Conservation (phyloP, 2,888 invertebrate genomes). For the Geotrupes spiniger region DNA sequence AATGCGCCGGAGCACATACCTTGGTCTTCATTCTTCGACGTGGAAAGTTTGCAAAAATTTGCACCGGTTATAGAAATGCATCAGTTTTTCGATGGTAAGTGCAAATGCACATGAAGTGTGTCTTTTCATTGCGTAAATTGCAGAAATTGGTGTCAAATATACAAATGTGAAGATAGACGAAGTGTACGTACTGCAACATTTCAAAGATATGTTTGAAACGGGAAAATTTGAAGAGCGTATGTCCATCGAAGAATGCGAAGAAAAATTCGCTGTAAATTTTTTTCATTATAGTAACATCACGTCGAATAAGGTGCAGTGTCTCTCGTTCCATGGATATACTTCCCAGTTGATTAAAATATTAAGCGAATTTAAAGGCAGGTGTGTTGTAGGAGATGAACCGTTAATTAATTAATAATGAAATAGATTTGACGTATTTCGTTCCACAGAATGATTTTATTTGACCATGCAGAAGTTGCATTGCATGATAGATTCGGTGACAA, state of each 20-base stretch:
- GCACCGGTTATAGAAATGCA: slow-evolving; percentile 85
- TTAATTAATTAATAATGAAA: too few species aligned
- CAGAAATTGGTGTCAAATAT: slow-evolving; percentile 51
- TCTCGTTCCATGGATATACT: slow-evolving; percentile 80
- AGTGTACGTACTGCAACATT: slow-evolving; percentile 81
- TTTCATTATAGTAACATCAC: slow-evolving; percentile 73
- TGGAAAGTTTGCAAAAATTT: slow-evolving; percentile 71
- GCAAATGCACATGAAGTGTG: neutral
- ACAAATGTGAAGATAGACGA: slow-evolving; percentile 62
- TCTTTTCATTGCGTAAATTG: slow-evolving; percentile 23
- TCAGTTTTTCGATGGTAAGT: slow-evolving; percentile 67
- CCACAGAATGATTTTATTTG: slow-evolving; percentile 56
- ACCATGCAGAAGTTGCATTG: slow-evolving; percentile 81
- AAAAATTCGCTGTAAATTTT: slow-evolving; percentile 56
- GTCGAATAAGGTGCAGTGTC: slow-evolving; percentile 65
- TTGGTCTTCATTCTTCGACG: slow-evolving; percentile 86
- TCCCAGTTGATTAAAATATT: slow-evolving; percentile 64
- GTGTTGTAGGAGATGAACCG: slow-evolving; percentile 24
- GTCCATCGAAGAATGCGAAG: slow-evolving; percentile 58
- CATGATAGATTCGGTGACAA: slow-evolving; percentile 84
- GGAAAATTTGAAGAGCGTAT: slow-evolving; percentile 82
- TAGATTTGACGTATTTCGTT: slow-evolving; percentile 37
- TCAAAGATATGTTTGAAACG: slow-evolving; percentile 77
- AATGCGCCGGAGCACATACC: slow-evolving; percentile 61
- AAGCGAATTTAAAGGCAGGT: slow-evolving; percentile 51